A percentile compares a stretch with the other conserved stretches of the same genome.
Conservation (phyloP, 2,888 invertebrate genomes). For the Lasius platythorax region DNA sequence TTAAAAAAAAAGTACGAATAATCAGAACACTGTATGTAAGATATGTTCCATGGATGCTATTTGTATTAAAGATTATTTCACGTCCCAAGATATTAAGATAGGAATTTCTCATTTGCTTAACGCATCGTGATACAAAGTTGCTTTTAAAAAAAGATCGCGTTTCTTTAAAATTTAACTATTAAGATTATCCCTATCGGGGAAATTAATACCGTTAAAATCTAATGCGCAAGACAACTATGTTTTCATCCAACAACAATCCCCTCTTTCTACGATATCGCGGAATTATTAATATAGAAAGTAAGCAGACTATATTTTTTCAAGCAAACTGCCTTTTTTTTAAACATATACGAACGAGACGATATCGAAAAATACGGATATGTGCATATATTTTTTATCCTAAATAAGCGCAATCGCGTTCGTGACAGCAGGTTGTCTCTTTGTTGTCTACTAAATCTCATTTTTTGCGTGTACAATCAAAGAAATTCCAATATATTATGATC, state of each 20-base stretch:
- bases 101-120: neutral
- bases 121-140: neutral
- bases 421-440: neutral
- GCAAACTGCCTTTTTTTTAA: neutral
- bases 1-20: neutral
- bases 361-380: neutral
- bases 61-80: neutral
- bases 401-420: conserved; percentile 12
- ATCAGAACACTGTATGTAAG: neutral
- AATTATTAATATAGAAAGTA: neutral
- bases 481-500: conserved; percentile 7
- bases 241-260: neutral
- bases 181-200: neutral
- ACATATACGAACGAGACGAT: neutral
- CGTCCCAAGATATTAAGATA: neutral
- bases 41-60: neutral
- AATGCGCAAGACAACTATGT: neutral
- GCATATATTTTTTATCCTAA: conserved; percentile 30
- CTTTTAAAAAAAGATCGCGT: neutral
- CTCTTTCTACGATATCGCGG: neutral
- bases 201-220: conserved; percentile 1
- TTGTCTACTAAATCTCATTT: conserved; percentile 15
- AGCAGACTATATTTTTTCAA: neutral
- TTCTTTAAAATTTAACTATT: neutral
- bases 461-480: neutral